Evolutionary conservation across 2,113 vertebrate species (phyloP), one percentile per base, ranked within the genome.

Genomic region (Eulemur macaco): DNA sequence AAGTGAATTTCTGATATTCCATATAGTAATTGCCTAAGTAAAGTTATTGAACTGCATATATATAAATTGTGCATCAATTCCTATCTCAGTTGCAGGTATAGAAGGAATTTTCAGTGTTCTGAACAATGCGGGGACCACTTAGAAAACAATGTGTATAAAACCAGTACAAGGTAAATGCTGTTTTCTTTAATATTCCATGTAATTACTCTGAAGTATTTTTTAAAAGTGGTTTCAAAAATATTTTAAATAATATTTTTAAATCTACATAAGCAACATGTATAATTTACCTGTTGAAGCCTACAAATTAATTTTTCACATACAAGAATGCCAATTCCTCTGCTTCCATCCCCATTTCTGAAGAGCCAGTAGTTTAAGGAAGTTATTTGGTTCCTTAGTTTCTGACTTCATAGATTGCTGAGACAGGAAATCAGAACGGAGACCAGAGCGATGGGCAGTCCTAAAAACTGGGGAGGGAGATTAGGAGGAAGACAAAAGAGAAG

Each of bases 241-340:
- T 89, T 94, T 96, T 77, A 5, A 96, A 81, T 90, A 6, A 64
- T 66, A 95, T 89, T 97, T 50, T 5, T 20, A 83, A 96, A 83
- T 74, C 66, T 94, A n/a, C 63, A 69, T 58, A 91, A 93, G 76
- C 5, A 95, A 71, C 66, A 52, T 82, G 21, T 91, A 68, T 87
- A 83, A 85, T 93, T 60, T 94, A 69, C 93, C 56, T 91, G 37
- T 81, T 86, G 73, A 89, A 80, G 56, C 71, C 91, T 68, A 23
- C 5, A 78, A 89, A 91, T 91, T 94, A 58, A 63, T 86, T 87
- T 85, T 96, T 78, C 63, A 91, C 47, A 58, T 84, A 47, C 8
- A 58, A 80, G 39, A 92, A 83, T 18, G 80, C 29, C 18, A 90
- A n/a, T 29, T 3, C 13, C 27, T 2, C 12, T 11, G 8, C 27